phyloP scores from a whole-genome alignment of 2,888 invertebrate genomes.

The Temnothorax unifasciatus region DNA sequence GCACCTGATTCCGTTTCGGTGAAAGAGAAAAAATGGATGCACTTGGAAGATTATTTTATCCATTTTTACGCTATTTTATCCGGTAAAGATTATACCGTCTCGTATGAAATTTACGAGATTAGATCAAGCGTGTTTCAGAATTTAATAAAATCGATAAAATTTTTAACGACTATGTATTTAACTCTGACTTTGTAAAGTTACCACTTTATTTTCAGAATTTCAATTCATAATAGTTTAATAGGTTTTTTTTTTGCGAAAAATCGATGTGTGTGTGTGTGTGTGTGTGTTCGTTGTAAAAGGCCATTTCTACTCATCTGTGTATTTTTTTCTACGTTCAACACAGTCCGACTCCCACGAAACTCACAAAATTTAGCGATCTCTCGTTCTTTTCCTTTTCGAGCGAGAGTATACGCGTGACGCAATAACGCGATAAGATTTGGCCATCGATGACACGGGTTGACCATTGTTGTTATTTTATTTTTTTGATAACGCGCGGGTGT shows the following conservation, averaged over 20 bases:
- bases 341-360: not conserved
- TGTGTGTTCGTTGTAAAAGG: not conserved
- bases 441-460: constrained; percentile 19
- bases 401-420: constrained; percentile 5
- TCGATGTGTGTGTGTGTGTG: too few species aligned
- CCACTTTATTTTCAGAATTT: not conserved
- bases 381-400: not conserved
- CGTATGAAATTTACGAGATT: not conserved
- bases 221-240: not conserved
- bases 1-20: not conserved
- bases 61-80: not conserved
- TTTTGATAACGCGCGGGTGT: constrained; percentile 22
- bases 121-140: not conserved
- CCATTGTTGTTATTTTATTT: constrained; percentile 29
- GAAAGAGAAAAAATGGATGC: not conserved
- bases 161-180: not conserved
- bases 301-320: not conserved
- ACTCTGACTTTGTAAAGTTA: not conserved
- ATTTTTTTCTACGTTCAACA: not conserved
- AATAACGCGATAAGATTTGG: constrained; percentile 37
- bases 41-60: not conserved
- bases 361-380: not conserved
- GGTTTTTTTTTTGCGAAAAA: not conserved
- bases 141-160: not conserved
- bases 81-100: not conserved